Percentiles rank a stretch among this genome's conserved stretches.
These are phyloP conservation scores for Micromys minutus DNA, from an alignment of 2,113 vertebrate species.

Conservation along the genomic window DNA sequence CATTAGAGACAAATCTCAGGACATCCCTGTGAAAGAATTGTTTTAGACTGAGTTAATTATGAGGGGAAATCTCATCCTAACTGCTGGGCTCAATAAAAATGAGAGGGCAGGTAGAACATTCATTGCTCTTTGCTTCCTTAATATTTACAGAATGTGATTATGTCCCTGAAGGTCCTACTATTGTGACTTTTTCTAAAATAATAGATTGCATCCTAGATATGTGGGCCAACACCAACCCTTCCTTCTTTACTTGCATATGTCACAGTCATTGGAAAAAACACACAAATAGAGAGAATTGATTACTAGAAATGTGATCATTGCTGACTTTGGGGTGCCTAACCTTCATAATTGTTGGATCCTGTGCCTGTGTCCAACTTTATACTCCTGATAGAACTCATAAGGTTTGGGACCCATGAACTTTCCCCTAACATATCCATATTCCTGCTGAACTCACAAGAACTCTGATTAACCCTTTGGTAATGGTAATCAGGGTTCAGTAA, in stretches of 20 bases:
- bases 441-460: too few species aligned
- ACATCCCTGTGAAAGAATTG: neutral
- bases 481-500: neutral
- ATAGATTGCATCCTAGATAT: neutral
- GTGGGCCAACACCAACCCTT: neutral
- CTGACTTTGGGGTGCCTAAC: neutral
- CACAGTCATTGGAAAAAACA: neutral
- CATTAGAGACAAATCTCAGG: neutral
- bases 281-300: neutral
- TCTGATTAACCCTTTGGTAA: neutral
- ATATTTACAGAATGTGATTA: neutral
- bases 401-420: neutral
- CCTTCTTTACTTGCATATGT: neutral
- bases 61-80: neutral
- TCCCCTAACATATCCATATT: neutral
- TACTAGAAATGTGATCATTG: neutral
- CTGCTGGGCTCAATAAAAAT: neutral
- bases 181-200: neutral
- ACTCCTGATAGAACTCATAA: neutral
- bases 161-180: neutral
- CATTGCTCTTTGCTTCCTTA: neutral
- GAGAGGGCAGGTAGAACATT: neutral
- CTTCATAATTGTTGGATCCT: neutral
- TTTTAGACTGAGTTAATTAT: too few species aligned
- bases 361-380: neutral